Evolutionary conservation across 2,113 vertebrate genomes (phyloP).

Genomic region (Athene cunicularia): DNA sequence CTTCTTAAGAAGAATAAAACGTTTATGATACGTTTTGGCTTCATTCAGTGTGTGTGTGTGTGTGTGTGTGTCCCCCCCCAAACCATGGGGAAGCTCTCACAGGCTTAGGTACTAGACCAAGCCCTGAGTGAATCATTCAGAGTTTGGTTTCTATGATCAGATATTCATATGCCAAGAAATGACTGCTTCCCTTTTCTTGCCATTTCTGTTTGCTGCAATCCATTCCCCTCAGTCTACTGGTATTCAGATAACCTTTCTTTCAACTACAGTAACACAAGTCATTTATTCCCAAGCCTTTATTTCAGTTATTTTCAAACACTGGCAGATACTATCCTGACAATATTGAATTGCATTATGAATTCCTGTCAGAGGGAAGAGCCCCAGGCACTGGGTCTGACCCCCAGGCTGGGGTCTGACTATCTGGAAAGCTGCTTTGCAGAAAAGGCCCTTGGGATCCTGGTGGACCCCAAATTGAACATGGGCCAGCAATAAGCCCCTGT

Average conservation of each 20-base stretch:
- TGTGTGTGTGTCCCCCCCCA: no score
- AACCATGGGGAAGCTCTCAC: background rate
- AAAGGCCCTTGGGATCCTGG: background rate
- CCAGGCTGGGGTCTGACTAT: background rate
- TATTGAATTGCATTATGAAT: background rate
- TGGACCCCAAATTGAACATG: background rate
- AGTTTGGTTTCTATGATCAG: constrained; percentile 3
- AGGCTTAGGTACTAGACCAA: background rate
- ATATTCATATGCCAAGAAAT: background rate
- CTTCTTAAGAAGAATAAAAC: no score
- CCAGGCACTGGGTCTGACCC: background rate
- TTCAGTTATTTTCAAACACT: background rate
- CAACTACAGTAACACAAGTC: background rate
- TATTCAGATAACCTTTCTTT: constrained; percentile 59
- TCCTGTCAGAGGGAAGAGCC: background rate
- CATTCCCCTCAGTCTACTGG: background rate
- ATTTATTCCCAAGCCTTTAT: constrained; percentile 18
- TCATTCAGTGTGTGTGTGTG: background rate
- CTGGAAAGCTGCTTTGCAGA: background rate
- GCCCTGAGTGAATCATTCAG: background rate
- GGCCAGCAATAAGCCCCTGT: background rate
- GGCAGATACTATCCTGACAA: background rate
- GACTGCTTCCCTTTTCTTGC: background rate
- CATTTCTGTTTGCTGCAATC: constrained; percentile 25
- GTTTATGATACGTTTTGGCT: background rate